Evolutionary conservation across 2,797 vertebrate genomes (phyloP).

Genomic region (Hyperoplus immaculatus): DNA sequence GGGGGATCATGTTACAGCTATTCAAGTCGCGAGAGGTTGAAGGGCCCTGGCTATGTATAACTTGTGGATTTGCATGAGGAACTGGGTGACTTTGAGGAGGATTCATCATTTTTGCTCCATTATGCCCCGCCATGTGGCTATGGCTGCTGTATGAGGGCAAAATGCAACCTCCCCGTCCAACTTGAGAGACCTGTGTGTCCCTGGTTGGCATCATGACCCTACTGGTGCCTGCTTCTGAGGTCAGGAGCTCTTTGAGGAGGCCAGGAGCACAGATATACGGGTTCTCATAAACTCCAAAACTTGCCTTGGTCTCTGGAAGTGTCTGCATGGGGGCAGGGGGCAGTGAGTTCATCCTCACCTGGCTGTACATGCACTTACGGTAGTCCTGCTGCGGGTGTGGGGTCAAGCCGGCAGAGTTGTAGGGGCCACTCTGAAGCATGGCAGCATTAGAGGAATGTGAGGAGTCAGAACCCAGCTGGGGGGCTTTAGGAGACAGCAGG

Average conservation of each 20-base stretch:
- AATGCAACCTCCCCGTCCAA: constrained; percentile 76
- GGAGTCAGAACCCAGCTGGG: constrained; percentile 81
- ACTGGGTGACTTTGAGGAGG: constrained; percentile 78
- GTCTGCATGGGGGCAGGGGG: constrained; percentile 89
- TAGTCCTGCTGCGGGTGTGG: constrained; percentile 90
- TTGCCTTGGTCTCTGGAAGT: constrained; percentile 89
- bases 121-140: constrained; percentile 79
- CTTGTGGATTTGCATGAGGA: constrained; percentile 62
- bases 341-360: constrained; percentile 88
- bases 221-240: constrained; percentile 89
- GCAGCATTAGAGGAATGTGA: constrained; percentile 88
- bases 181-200: constrained; percentile 86
- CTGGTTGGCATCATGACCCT: constrained; percentile 87
- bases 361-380: constrained; percentile 91
- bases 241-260: constrained; percentile 94
- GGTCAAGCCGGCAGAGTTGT: constrained; percentile 85
- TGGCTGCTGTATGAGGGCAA: constrained; percentile 77
- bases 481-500: constrained; percentile 91
- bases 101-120: constrained; percentile 83
- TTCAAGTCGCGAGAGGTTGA: constrained; percentile 85
- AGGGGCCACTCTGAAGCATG: constrained; percentile 91
- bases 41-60: constrained; percentile 86
- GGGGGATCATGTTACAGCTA: constrained; percentile 88
- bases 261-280: constrained; percentile 91
- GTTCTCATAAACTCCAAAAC: constrained; percentile 87